Evolutionary conservation across 1,140 invertebrate species (phyloP).

Genomic region (Eumeta japonica): DNA sequence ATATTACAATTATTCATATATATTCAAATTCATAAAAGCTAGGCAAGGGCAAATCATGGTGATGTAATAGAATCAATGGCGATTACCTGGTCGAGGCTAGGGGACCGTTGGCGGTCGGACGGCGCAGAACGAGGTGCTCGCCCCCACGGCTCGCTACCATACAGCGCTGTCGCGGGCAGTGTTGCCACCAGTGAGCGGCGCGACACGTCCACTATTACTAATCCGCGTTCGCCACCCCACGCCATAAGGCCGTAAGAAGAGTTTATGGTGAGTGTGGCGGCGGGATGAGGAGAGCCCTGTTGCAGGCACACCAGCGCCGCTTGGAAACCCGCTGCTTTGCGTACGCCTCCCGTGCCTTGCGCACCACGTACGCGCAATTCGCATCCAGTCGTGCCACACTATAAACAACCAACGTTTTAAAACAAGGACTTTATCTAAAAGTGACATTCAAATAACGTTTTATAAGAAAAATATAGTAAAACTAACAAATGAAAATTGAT

Average conservation of each 20-base stretch:
- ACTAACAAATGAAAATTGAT: too few species aligned
- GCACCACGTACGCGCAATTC: conserved; percentile 33
- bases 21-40: too few species aligned
- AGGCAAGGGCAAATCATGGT: too few species aligned
- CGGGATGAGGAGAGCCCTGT: conserved; percentile 37
- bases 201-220: conserved; percentile 92
- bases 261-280: conserved; percentile 85
- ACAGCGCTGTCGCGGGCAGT: conserved; percentile 81
- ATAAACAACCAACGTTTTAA: conserved; percentile 59
- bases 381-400: conserved; percentile 2
- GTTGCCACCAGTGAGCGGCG: conserved; percentile 88
- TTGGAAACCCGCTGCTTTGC: conserved; percentile 86
- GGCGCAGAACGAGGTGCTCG: conserved; percentile 67
- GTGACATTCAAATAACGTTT: conserved; percentile 27
- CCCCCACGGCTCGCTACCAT: conserved; percentile 88
- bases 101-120: conserved; percentile 70
- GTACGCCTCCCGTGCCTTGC: conserved; percentile 33
- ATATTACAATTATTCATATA: too few species aligned
- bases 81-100: conserved; percentile 86
- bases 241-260: conserved; percentile 95
- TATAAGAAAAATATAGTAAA: not conserved
- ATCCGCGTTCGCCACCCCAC: conserved; percentile 92
- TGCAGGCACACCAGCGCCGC: conserved; percentile 88
- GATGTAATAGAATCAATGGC: too few species aligned
- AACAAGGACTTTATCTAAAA: conserved; percentile 54